phyloP scores from a whole-genome alignment of 23 tunicate species.

The Halocynthia roretzi region DNA sequence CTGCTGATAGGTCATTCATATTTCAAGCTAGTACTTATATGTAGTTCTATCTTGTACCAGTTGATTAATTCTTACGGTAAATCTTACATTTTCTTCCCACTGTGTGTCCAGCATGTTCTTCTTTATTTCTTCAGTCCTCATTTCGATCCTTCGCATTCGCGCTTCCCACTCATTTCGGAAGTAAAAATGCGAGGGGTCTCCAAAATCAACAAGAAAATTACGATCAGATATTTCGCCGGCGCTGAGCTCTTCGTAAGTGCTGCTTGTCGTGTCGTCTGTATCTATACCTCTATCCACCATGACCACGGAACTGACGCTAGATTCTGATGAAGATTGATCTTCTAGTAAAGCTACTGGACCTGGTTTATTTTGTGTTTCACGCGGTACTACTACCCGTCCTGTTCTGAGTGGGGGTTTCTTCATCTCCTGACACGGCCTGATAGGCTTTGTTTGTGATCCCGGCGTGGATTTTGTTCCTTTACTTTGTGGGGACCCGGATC shows the following conservation, averaged over 20 bases:
- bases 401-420: not conserved
- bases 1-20: no score
- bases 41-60: no score
- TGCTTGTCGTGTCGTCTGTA: not conserved
- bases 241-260: not conserved
- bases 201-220: constrained; percentile 21
- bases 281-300: not conserved
- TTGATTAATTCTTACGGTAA: no score
- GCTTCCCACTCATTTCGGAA: constrained; percentile 28
- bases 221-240: constrained; percentile 16
- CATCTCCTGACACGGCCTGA: not conserved
- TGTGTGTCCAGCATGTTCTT: not conserved
- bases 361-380: not conserved
- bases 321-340: constrained; percentile 4
- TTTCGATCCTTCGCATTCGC: constrained; percentile 2
- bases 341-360: not conserved
- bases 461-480: not conserved
- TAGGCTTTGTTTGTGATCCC: not conserved
- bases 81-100: no score
- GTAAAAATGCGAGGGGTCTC: constrained; percentile 15
- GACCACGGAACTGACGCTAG: constrained; percentile 5
- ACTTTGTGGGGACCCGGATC: not conserved
- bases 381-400: not conserved
- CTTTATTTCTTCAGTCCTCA: not conserved
- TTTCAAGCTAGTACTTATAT: no score